Evolutionary conservation across 35 echinoderm and acorn worm species (phyloP), one percentile per base, ranked within the genome.

Genomic region (Eucidaris tribuloides): DNA sequence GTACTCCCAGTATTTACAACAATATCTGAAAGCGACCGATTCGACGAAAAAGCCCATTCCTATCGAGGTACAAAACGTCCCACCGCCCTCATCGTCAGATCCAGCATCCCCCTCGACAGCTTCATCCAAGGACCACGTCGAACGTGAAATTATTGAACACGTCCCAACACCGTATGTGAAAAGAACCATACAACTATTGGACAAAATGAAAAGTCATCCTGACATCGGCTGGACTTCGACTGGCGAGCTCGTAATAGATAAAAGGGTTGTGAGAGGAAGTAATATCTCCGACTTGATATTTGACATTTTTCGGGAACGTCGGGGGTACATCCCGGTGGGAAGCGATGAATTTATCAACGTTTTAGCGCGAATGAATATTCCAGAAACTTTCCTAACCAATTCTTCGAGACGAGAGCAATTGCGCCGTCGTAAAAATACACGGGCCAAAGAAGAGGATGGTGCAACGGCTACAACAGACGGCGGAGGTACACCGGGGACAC

Each of bases 141-240:
- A 78, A 33, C 23, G 24, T 5, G 52, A 87, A 49, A 78, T 79
- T 50, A 60, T 65, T 15, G 62, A 59, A 25, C 54, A 78, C 22
- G 40, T 79, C 14, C 76, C 85, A 1, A 64, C 58, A 29, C 44
- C 57, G 4, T 64, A 23, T 20, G 37, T 44, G 19, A 77, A 78
- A 3, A 68, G 76, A 79, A 58, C 72, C 0, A 7, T 31, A 18
- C 37, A 60, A 22, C 29, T 79, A 28, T 30, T 79, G 20, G 44
- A 87, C 11, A 87, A 79, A n/a, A 14, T 87, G 15, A 87, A 87
- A 61, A 80, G 28, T 4, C 38, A 74, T 22, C 76, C 55, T 33
- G 49, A 44, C 55, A 59, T 87, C 2, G 58, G 55, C 11, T 87
- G 55, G 50, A 87, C 77, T 48, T 27, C 56, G 2, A 17, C 34